Evolutionary conservation across 2,888 invertebrate species (phyloP).

Genomic region (Archaeoteleia sp.): DNA sequence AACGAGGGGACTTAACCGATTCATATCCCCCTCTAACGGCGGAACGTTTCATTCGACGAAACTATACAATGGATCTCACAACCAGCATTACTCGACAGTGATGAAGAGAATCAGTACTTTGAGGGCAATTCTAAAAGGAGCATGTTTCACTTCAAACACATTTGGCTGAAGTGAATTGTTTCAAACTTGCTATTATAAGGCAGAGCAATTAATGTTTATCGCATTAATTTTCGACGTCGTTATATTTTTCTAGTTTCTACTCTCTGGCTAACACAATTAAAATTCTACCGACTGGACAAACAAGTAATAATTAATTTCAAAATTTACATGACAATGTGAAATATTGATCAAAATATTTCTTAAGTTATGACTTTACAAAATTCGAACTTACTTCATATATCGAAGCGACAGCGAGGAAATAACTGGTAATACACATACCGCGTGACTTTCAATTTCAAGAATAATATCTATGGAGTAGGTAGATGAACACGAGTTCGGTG

Average conservation of each 20-base stretch:
- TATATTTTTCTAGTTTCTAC: neutral
- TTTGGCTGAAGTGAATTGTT: slow-evolving; percentile 46
- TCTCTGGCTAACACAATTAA: no score
- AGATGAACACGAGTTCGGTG: slow-evolving; percentile 57
- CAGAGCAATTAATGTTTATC: no score
- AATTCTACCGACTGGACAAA: no score
- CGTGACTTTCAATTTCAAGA: slow-evolving; percentile 67
- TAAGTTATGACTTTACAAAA: neutral
- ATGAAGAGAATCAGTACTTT: slow-evolving; percentile 51
- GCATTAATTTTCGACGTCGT: slow-evolving; percentile 24
- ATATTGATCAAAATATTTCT: neutral
- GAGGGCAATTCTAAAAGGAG: slow-evolving; percentile 45
- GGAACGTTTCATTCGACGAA: slow-evolving; percentile 56
- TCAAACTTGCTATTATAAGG: slow-evolving; percentile 42
- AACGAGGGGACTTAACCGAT: slow-evolving; percentile 60
- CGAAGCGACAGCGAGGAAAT: slow-evolving; percentile 17
- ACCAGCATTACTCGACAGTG: slow-evolving; percentile 51
- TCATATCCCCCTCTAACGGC: slow-evolving; percentile 55
- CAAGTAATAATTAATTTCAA: no score
- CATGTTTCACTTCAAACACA: slow-evolving; percentile 50
- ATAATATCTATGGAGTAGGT: slow-evolving; percentile 63
- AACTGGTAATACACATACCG: slow-evolving; percentile 46
- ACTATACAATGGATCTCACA: slow-evolving; percentile 55
- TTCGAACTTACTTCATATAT: neutral
- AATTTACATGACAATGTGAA: no score